phyloP scores from a whole-genome alignment of 2,113 vertebrate species.

The Engystomops pustulosus region DNA sequence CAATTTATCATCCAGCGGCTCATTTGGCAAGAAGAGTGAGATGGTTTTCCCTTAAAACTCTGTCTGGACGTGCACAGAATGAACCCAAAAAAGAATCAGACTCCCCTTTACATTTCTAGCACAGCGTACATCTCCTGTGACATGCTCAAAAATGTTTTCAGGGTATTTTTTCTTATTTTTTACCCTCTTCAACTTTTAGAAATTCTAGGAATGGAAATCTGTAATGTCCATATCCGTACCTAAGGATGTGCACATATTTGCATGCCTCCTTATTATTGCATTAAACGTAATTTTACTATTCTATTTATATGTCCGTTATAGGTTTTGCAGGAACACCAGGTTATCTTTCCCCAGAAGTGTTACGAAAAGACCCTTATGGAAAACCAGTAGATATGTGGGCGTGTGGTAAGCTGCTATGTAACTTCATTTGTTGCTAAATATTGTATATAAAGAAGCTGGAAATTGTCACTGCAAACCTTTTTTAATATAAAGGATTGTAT shows the following conservation, averaged over 20 bases:
- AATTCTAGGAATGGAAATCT: too few relatives aligned
- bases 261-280: too few relatives aligned
- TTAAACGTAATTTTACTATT: too few relatives aligned
- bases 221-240: too few relatives aligned
- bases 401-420: constrained; percentile 81
- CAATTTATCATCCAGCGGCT: constrained; percentile 20
- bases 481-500: background rate
- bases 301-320: constrained; percentile 60
- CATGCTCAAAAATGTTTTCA: too few relatives aligned
- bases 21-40: constrained; percentile 25
- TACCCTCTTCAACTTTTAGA: too few relatives aligned
- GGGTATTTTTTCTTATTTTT: too few relatives aligned
- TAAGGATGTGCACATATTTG: too few relatives aligned
- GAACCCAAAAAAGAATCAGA: background rate
- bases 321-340: constrained; percentile 97
- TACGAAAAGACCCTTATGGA: constrained; percentile 96
- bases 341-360: constrained; percentile 94
- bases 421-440: background rate
- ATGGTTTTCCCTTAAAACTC: constrained; percentile 8
- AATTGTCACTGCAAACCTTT: background rate
- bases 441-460: background rate
- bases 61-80: constrained; percentile 3
- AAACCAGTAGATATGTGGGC: constrained; percentile 99
- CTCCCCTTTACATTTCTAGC: too few relatives aligned
- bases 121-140: too few relatives aligned